phyloP scores from a whole-genome alignment of 2,113 vertebrate species.

The Semicossyphus pulcher region DNA sequence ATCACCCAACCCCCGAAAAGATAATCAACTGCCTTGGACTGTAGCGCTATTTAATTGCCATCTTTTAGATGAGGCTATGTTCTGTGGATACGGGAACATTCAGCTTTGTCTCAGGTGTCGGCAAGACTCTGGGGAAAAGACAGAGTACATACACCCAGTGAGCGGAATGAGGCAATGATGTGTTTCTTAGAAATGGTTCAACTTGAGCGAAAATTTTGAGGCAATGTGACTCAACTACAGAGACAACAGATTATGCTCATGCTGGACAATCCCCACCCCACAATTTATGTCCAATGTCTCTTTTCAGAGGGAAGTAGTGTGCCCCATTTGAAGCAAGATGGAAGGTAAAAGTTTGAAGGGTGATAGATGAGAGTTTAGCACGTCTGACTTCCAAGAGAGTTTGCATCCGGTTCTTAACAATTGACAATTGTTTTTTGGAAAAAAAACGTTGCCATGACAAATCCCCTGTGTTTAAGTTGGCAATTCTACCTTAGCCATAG shows the following conservation, averaged over 20 bases:
- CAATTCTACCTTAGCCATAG: no score
- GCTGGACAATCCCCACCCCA: no score
- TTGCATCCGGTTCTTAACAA: background rate
- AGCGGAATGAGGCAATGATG: background rate
- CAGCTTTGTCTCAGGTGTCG: background rate
- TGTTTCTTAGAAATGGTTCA: background rate
- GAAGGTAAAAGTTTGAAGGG: background rate
- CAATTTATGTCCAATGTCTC: no score
- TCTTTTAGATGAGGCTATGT: background rate
- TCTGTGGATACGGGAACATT: background rate
- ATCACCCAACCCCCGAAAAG: background rate
- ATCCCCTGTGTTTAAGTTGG: background rate
- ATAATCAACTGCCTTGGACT: background rate
- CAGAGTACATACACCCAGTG: background rate
- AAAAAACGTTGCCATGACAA: background rate
- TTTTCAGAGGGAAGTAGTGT: background rate
- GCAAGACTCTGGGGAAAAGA: background rate
- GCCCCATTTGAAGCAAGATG: background rate
- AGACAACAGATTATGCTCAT: no score
- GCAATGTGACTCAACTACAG: no score
- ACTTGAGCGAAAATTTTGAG: background rate
- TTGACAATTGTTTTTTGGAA: background rate
- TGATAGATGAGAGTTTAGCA: background rate
- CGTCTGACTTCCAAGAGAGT: background rate
- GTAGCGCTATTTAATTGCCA: constrained; percentile 7